Evolutionary conservation across 2,113 vertebrate species (phyloP).

Genomic region (Rhineura floridana): DNA sequence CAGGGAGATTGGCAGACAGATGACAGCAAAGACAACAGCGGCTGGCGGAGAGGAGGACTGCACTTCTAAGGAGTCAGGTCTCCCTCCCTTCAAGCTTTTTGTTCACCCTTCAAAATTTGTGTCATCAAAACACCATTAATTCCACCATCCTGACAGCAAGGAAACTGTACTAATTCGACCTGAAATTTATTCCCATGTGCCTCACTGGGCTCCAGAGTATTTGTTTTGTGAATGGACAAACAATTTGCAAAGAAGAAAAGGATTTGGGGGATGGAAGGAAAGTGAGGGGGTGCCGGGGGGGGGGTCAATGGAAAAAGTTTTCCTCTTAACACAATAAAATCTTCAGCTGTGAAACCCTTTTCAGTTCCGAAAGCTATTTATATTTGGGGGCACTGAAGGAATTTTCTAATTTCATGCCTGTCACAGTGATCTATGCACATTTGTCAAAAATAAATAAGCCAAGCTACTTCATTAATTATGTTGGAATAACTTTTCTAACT

Average conservation of each 20-base stretch:
- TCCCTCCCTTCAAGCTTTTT: constrained; percentile 86
- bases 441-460: constrained; percentile 79
- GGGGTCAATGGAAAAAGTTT: constrained; percentile 76
- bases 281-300: constrained; percentile 45
- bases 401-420: constrained; percentile 86
- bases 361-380: constrained; percentile 85
- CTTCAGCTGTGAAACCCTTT: constrained; percentile 83
- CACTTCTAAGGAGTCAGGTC: constrained; percentile 91
- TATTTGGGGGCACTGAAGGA: constrained; percentile 82
- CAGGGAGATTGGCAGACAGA: constrained; percentile 99
- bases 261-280: constrained; percentile 47
- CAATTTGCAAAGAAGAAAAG: constrained; percentile 78
- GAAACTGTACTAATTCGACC: constrained; percentile 89
- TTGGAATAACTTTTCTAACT: constrained; percentile 69
- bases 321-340: constrained; percentile 84
- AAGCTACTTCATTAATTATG: constrained; percentile 71
- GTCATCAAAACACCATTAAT: constrained; percentile 96
- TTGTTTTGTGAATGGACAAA: constrained; percentile 87
- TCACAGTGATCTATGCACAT: constrained; percentile 76
- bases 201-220: constrained; percentile 79
- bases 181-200: constrained; percentile 90
- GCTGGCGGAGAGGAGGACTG: constrained; percentile 85
- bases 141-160: constrained; percentile 89
- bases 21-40: constrained; percentile 95
- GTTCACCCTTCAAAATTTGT: constrained; percentile 88